Evolutionary conservation across 1,140 invertebrate genomes (phyloP).

Genomic region (Ceratina japonica): DNA sequence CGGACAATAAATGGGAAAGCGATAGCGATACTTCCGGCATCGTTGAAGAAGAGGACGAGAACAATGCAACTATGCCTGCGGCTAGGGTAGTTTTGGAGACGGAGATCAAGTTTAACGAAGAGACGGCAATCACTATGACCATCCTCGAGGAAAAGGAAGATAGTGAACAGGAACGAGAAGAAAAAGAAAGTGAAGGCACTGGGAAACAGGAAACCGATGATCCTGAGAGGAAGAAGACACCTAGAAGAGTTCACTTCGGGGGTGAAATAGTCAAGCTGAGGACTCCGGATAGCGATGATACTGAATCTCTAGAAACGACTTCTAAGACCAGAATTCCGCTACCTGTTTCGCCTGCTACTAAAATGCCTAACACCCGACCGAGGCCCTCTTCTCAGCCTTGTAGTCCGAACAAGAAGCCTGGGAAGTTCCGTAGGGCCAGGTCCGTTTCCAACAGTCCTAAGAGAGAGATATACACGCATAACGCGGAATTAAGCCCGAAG

Average conservation of each 20-base stretch:
- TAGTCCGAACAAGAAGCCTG: conserved; percentile 54
- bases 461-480: conserved; percentile 68
- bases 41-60: conserved; percentile 59
- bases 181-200: conserved; percentile 71
- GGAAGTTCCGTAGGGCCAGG: conserved; percentile 13
- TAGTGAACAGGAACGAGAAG: conserved; percentile 62
- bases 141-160: conserved; percentile 85
- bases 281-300: conserved; percentile 88
- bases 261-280: conserved; percentile 90
- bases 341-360: conserved; percentile 74
- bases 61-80: conserved; percentile 50
- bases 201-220: conserved; percentile 73
- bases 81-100: conserved; percentile 87
- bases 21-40: conserved; percentile 65
- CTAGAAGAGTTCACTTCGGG: conserved; percentile 86
- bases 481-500: conserved; percentile 73
- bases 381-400: conserved; percentile 64
- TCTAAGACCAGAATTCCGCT: conserved; percentile 73
- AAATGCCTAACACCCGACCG: conserved; percentile 62
- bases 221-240: conserved; percentile 40
- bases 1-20: conserved; percentile 57
- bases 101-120: conserved; percentile 88
- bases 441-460: conserved; percentile 76
- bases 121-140: conserved; percentile 89
- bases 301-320: conserved; percentile 52